Conservation (phyloP, 2,113 vertebrate genomes). For the Ammodytes marinus region DNA sequence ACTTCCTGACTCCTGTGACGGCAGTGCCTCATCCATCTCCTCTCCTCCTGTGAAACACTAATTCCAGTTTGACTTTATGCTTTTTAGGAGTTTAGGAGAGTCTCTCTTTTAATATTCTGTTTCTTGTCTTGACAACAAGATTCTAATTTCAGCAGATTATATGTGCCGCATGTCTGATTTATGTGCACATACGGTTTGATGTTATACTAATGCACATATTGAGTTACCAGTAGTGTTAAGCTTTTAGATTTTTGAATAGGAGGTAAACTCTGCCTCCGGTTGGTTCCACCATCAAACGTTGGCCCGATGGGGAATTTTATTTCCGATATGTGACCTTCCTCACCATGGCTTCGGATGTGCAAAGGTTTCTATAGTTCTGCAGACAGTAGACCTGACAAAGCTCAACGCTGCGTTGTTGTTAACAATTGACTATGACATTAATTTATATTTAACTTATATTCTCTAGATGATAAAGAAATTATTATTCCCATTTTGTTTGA, state of each 20-base stretch:
- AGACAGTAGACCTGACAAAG: constrained; percentile 24
- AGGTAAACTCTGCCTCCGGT: constrained; percentile 13
- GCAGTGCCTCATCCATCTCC: constrained; percentile 13
- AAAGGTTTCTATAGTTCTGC: constrained; percentile 20
- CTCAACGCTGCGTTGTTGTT: constrained; percentile 59
- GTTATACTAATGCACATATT: constrained; percentile 21
- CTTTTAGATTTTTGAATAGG: constrained; percentile 31
- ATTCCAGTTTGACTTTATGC: constrained; percentile 15
- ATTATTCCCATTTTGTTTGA: constrained; percentile 58
- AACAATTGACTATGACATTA: constrained; percentile 38
- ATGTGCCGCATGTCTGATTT: constrained; percentile 59
- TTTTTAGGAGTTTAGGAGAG: neutral
- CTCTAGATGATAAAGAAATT: constrained; percentile 40
- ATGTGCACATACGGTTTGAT: constrained; percentile 37
- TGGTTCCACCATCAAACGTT: constrained; percentile 9
- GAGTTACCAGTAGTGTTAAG: constrained; percentile 32
- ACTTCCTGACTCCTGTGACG: neutral
- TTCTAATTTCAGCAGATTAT: constrained; percentile 29
- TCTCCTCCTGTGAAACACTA: constrained; percentile 29
- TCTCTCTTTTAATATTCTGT: constrained; percentile 14
- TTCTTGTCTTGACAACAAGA: constrained; percentile 28
- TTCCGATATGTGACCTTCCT: constrained; percentile 56
- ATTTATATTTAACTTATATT: constrained; percentile 76
- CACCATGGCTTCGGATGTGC: constrained; percentile 27
- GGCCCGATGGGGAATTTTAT: constrained; percentile 35